Evolutionary conservation across 35 echinoderm and acorn worm genomes (phyloP).

Genomic region (Ptychodera flava): DNA sequence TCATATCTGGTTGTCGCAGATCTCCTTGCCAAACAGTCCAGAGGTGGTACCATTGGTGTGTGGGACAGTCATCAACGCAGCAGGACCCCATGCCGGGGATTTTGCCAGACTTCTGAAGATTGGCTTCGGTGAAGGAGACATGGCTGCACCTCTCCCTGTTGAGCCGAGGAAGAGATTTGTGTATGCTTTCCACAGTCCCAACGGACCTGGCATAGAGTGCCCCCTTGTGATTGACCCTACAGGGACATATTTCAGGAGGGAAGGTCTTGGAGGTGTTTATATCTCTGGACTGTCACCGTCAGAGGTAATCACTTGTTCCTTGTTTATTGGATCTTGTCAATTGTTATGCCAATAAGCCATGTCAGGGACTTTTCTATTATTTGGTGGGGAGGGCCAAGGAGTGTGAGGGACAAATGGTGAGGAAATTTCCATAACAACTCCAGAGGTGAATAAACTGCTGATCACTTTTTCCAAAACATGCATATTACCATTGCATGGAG

Average conservation of each 20-base stretch:
- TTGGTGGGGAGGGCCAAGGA: too few species aligned
- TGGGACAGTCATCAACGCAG: slow-evolving; percentile 52
- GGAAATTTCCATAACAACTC: too few species aligned
- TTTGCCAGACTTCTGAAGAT: slow-evolving; percentile 47
- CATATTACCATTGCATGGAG: too few species aligned
- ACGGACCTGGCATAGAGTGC: slow-evolving; percentile 53
- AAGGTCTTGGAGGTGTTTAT: slow-evolving; percentile 86
- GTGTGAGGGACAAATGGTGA: too few species aligned
- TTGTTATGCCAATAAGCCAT: too few species aligned
- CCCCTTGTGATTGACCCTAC: slow-evolving; percentile 54
- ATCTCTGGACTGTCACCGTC: slow-evolving; percentile 28
- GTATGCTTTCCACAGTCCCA: slow-evolving; percentile 60
- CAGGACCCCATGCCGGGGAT: slow-evolving; percentile 56
- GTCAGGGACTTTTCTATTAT: too few species aligned
- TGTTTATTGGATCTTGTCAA: too few species aligned
- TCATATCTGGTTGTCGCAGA: too few species aligned
- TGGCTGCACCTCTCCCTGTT: slow-evolving; percentile 68
- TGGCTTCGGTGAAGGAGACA: slow-evolving; percentile 24
- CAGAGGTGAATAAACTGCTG: too few species aligned
- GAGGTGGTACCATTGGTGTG: slow-evolving; percentile 42
- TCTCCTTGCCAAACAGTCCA: slow-evolving; percentile 49
- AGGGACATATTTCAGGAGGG: slow-evolving; percentile 60
- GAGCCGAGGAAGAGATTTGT: slow-evolving; percentile 79
- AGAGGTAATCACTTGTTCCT: too few species aligned
- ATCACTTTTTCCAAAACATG: too few species aligned